Conservation (phyloP, 2,888 invertebrate species). For the Apoda limacodes region DNA sequence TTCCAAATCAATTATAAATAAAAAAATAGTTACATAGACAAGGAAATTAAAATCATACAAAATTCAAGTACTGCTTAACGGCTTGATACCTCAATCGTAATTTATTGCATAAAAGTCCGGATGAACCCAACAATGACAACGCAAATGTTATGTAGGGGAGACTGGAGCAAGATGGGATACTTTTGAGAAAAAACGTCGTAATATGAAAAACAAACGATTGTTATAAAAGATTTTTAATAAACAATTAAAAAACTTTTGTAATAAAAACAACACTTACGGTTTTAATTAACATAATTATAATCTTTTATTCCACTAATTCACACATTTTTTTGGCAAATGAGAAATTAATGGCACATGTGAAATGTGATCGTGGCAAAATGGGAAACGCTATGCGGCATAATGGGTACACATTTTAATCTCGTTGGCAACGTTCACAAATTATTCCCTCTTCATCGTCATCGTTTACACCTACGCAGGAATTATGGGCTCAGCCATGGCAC, state of each 20-base stretch:
- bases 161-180: conserved; percentile 1
- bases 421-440: conserved; percentile 12
- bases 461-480: conserved; percentile 16
- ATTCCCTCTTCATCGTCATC: conserved; percentile 14
- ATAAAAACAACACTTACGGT: conserved; percentile 5
- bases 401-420: conserved; percentile 13
- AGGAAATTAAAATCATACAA: too few relatives aligned
- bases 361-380: conserved; percentile 18
- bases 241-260: conserved; percentile 4
- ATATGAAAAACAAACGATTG: conserved; percentile 13
- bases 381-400: conserved; percentile 9
- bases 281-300: conserved; percentile 10
- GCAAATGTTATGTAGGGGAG: too few relatives aligned
- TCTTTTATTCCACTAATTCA: conserved; percentile 10
- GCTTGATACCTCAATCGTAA: too few relatives aligned
- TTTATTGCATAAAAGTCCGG: too few relatives aligned
- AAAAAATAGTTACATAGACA: too few relatives aligned
- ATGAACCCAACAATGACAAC: too few relatives aligned
- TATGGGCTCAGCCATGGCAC: conserved; percentile 18
- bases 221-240: too few relatives aligned
- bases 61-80: too few relatives aligned
- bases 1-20: too few relatives aligned
- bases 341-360: conserved; percentile 13
- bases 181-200: conserved; percentile 4
- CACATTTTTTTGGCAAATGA: conserved; percentile 8